These are phyloP conservation scores for Colistium nudipinnis DNA, from an alignment of 2,113 vertebrate genomes.

Conservation along the genomic window DNA sequence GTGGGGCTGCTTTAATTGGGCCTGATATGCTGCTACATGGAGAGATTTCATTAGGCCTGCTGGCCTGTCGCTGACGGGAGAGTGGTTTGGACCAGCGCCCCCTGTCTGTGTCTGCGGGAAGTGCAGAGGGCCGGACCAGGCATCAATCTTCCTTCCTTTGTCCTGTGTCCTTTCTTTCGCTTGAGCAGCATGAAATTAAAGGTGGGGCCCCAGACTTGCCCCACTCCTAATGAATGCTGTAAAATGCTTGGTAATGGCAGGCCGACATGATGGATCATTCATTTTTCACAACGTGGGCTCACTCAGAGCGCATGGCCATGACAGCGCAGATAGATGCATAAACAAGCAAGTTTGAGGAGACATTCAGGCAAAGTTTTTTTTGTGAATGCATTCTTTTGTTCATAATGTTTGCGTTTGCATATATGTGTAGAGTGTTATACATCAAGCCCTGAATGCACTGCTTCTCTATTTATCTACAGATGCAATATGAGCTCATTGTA, in stretches of 20 bases:
- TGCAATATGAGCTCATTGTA: not conserved
- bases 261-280: constrained; percentile 70
- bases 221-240: constrained; percentile 74
- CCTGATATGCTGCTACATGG: constrained; percentile 76
- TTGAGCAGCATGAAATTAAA: constrained; percentile 84
- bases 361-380: not conserved
- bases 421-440: not conserved
- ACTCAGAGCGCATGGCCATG: constrained; percentile 28
- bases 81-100: constrained; percentile 40
- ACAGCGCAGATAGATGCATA: constrained; percentile 18
- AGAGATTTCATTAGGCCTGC: constrained; percentile 77
- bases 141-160: constrained; percentile 81
- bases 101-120: constrained; percentile 56
- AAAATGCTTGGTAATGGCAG: constrained; percentile 78
- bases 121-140: constrained; percentile 38
- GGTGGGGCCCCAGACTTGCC: constrained; percentile 72
- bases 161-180: constrained; percentile 75
- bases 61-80: constrained; percentile 37
- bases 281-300: constrained; percentile 65
- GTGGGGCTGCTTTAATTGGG: constrained; percentile 83
- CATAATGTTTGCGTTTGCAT: not conserved
- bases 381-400: constrained; percentile 7
- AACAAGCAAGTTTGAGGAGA: not conserved
- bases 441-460: not conserved
- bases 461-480: not conserved